Conservation (phyloP, 2,888 invertebrate species). For the Nebria brevicollis region DNA sequence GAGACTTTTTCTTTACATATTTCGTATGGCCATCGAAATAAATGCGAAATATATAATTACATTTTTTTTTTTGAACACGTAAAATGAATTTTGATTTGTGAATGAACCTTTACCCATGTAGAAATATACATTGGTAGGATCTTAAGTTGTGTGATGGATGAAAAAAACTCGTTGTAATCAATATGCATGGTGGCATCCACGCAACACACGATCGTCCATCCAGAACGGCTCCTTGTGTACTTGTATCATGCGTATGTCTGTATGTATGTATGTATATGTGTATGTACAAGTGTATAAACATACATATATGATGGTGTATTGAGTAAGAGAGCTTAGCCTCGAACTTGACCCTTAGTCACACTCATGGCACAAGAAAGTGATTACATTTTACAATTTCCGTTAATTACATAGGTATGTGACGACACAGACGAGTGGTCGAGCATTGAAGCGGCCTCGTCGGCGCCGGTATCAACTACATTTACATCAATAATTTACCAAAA, state of each 20-base stretch:
- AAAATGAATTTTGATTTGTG: conserved; percentile 1
- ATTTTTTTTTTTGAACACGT: not conserved
- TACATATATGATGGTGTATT: conserved; percentile 21
- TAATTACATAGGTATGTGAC: conserved; percentile 26
- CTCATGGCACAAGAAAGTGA: conserved; percentile 39
- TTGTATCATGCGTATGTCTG: conserved; percentile 4
- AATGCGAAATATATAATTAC: not conserved
- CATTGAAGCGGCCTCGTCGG: conserved; percentile 1
- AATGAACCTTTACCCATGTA: conserved; percentile 1
- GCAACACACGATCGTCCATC: conserved; percentile 13
- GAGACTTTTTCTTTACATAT: too few species aligned
- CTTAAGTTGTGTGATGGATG: conserved; percentile 27
- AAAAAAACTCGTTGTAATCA: conserved; percentile 42
- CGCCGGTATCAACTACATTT: conserved; percentile 2
- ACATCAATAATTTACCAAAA: not conserved
- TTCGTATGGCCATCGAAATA: too few species aligned
- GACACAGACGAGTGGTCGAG: conserved; percentile 1
- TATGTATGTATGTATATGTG: conserved; percentile 7
- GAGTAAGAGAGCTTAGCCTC: conserved; percentile 35
- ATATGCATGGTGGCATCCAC: conserved; percentile 41
- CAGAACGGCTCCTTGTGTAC: conserved; percentile 2
- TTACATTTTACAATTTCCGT: conserved; percentile 43
- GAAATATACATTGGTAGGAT: conserved; percentile 19
- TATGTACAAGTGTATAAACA: not conserved
- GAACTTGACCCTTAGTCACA: conserved; percentile 44